Evolutionary conservation across 1,140 invertebrate species (phyloP).

Genomic region (Philopotamus ludificatus): DNA sequence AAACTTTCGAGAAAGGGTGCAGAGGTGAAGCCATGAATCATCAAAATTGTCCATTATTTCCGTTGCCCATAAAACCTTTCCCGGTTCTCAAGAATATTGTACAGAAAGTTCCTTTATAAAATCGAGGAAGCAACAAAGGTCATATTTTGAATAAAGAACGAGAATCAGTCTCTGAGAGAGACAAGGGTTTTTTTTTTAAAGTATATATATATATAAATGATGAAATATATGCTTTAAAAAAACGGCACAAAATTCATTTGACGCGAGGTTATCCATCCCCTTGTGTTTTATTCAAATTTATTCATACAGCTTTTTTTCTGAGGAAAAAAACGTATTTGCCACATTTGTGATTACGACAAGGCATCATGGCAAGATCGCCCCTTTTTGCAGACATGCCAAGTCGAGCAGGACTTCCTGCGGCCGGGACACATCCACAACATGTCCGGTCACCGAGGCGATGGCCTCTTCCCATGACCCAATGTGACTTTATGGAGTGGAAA

Average conservation of each 20-base stretch:
- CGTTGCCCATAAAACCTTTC: slow-evolving; percentile 13
- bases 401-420: slow-evolving; percentile 18
- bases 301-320: too few relatives aligned
- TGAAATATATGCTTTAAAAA: too few relatives aligned
- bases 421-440: background rate
- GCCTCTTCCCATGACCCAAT: slow-evolving; percentile 17
- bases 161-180: too few relatives aligned
- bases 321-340: background rate
- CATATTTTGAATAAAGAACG: too few relatives aligned
- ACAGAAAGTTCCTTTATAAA: slow-evolving; percentile 1
- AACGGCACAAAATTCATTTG: too few relatives aligned
- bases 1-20: slow-evolving; percentile 14
- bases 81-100: slow-evolving; percentile 11
- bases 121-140: background rate
- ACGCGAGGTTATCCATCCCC: too few relatives aligned
- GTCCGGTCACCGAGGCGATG: background rate
- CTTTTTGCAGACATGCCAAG: slow-evolving; percentile 12
- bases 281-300: too few relatives aligned
- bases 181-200: too few relatives aligned
- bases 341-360: slow-evolving; percentile 18
- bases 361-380: slow-evolving; percentile 2
- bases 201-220: too few relatives aligned
- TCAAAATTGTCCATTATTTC: slow-evolving; percentile 29
- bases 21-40: slow-evolving; percentile 24
- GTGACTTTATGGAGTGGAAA: slow-evolving; percentile 38